phyloP scores from a whole-genome alignment of 2,113 vertebrate genomes.

The Lichenostomus cassidix region DNA sequence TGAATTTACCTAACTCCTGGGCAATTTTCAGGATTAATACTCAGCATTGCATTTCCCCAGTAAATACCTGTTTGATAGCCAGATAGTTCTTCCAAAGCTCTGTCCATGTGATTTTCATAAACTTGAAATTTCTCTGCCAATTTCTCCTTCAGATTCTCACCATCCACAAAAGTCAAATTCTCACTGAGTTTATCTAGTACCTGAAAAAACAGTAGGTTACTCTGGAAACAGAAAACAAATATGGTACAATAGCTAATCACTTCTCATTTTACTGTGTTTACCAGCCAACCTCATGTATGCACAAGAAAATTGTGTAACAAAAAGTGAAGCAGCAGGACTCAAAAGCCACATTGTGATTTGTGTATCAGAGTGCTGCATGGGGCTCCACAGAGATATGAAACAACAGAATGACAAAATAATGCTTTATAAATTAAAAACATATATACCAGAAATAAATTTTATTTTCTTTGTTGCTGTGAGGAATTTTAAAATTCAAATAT shows the following conservation, averaged over 20 bases:
- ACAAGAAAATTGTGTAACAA: neutral
- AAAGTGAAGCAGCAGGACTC: neutral
- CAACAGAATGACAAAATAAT: neutral
- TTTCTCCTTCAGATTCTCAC: conserved; percentile 68
- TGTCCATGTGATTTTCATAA: neutral
- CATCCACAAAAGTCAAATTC: conserved; percentile 74
- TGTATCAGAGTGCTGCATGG: neutral
- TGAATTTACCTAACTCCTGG: neutral
- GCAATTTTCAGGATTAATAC: neutral
- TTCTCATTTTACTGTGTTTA: neutral
- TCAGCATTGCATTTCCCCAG: neutral
- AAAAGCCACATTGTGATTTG: neutral
- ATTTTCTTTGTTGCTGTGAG: neutral
- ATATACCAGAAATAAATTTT: neutral
- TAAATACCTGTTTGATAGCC: conserved; percentile 58
- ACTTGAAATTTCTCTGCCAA: neutral
- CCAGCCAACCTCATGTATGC: neutral
- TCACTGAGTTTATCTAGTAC: conserved; percentile 67
- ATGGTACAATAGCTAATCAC: neutral
- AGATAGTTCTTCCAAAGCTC: conserved; percentile 19
- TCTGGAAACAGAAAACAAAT: neutral
- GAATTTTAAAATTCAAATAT: neutral
- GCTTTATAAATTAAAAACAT: neutral
- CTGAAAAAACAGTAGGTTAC: conserved; percentile 55
- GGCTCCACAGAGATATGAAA: neutral